phyloP scores from a whole-genome alignment of 2,113 vertebrate species.

The Fregata magnificens region DNA sequence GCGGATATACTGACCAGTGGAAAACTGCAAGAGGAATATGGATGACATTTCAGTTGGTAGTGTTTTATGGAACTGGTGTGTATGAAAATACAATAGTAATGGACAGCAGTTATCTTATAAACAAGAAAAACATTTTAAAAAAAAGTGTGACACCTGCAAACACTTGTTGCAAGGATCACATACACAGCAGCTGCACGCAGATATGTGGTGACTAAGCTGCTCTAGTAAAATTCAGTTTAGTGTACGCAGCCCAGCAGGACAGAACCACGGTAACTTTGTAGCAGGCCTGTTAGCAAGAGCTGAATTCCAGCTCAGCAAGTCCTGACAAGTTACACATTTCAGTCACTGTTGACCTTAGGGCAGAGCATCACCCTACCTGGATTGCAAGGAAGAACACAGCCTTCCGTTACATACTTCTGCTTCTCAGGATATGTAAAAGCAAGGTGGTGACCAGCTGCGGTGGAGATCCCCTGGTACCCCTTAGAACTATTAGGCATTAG shows the following conservation, averaged over 20 bases:
- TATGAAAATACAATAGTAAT: background rate
- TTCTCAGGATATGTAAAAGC: background rate
- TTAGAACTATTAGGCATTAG: background rate
- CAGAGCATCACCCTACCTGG: background rate
- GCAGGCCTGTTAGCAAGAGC: background rate
- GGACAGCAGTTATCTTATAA: background rate
- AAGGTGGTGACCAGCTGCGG: background rate
- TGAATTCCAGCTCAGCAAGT: background rate
- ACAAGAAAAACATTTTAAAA: background rate
- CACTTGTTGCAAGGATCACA: background rate
- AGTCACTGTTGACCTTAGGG: background rate
- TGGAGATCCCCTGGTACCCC: background rate
- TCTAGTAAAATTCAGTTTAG: background rate
- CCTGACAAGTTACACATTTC: background rate
- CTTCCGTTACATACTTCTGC: background rate
- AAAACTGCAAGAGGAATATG: background rate
- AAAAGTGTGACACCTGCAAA: background rate
- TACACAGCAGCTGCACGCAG: background rate
- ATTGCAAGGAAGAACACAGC: background rate
- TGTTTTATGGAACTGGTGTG: background rate
- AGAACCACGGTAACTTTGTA: background rate
- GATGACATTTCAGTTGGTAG: background rate
- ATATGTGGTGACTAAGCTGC: background rate
- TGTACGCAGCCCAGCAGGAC: background rate
- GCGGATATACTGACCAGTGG: background rate